Percentiles rank a stretch among this genome's conserved stretches.
Evolutionary conservation across 2,797 vertebrate species (phyloP).

Genomic region (Miichthys miiuy): DNA sequence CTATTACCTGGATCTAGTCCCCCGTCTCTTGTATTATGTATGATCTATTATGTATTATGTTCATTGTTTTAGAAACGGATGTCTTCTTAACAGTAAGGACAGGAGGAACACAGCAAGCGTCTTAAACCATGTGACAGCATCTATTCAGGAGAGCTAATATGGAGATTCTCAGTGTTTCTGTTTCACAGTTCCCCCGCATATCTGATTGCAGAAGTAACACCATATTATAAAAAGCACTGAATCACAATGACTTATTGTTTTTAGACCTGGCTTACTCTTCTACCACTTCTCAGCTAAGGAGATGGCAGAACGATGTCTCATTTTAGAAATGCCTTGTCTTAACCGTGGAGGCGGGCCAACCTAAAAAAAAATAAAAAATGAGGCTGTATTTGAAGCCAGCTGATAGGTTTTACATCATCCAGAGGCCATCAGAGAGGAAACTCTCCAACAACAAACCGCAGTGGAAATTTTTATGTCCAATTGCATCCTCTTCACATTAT

Average conservation of each 20-base stretch:
- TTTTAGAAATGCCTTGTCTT: conserved; percentile 11
- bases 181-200: background rate
- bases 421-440: conserved; percentile 1
- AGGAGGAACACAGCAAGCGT: background rate
- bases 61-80: background rate
- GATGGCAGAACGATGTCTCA: conserved; percentile 5
- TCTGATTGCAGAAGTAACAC: conserved; percentile 15
- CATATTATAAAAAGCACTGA: background rate
- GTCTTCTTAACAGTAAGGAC: background rate
- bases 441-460: background rate
- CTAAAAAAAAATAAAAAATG: conserved; percentile 21
- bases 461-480: background rate
- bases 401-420: conserved; percentile 2
- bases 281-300: background rate
- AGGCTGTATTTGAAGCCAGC: background rate
- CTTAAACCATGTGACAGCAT: background rate
- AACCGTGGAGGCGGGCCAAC: background rate
- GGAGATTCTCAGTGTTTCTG: background rate
- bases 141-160: background rate
- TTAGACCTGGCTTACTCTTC: background rate
- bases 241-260: conserved; percentile 18
- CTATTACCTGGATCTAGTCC: background rate
- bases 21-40: background rate
- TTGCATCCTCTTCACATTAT: conserved; percentile 10
- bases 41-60: background rate